Percentiles rank a stretch among this genome's conserved stretches.
These are phyloP conservation scores for Xestia rhomboidea DNA, from an alignment of 2,888 invertebrate genomes.

Conservation along the genomic window DNA sequence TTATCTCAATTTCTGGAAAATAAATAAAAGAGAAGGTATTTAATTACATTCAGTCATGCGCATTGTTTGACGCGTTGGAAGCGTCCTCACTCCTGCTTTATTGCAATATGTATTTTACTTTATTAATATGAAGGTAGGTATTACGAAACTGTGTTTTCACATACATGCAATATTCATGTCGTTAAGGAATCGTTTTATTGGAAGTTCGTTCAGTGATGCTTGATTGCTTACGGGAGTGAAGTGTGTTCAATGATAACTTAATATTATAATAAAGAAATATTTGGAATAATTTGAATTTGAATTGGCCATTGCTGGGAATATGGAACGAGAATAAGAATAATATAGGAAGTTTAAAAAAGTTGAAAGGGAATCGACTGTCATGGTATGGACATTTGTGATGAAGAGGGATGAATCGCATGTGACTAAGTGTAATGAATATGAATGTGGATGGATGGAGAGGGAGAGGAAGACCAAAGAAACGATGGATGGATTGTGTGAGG, in stretches of 20 bases:
- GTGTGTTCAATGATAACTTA: background rate
- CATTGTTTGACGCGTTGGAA: slow-evolving; percentile 18
- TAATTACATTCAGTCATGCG: slow-evolving; percentile 37
- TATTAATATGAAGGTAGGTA: slow-evolving; percentile 20
- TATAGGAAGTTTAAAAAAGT: too few species aligned
- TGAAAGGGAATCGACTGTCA: too few species aligned
- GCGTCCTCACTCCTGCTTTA: background rate
- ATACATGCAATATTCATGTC: slow-evolving; percentile 38
- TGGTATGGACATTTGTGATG: too few species aligned
- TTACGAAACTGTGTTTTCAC: background rate
- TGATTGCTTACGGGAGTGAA: slow-evolving; percentile 27
- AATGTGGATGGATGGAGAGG: too few species aligned
- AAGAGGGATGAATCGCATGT: too few species aligned
- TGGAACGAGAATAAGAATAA: too few species aligned
- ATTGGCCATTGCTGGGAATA: background rate
- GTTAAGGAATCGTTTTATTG: slow-evolving; percentile 23
- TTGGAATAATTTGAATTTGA: background rate
- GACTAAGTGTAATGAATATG: too few species aligned
- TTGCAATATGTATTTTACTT: slow-evolving; percentile 45
- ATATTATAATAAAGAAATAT: background rate
- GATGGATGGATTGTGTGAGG: too few species aligned
- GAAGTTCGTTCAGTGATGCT: slow-evolving; percentile 7
- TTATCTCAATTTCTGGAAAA: background rate
- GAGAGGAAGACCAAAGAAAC: too few species aligned
- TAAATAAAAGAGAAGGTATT: slow-evolving; percentile 18